A percentile compares a stretch with the other conserved stretches of the same genome.
phyloP scores from a whole-genome alignment of 2,113 vertebrate genomes.

The Cephalopterus ornatus region DNA sequence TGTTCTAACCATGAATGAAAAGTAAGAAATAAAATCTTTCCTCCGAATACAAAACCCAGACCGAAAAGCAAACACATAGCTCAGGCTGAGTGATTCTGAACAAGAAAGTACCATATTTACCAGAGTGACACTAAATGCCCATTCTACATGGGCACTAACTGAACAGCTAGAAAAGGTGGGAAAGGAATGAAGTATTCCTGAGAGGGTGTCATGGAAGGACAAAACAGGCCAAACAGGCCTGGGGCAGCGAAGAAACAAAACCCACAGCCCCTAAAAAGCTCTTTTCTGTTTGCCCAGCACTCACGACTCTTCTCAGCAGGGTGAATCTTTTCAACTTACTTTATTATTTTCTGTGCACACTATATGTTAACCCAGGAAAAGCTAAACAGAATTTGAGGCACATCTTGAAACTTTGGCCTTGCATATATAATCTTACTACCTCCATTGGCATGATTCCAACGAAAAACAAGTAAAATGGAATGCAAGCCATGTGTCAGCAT shows the following conservation, averaged over 20 bases:
- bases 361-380: background rate
- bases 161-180: background rate
- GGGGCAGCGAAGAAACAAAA: background rate
- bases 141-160: background rate
- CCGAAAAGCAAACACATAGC: background rate
- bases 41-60: background rate
- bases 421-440: background rate
- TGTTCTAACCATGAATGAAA: background rate
- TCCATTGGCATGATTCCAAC: background rate
- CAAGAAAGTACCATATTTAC: background rate
- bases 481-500: background rate
- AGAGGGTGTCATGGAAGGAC: background rate
- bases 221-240: background rate
- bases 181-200: background rate
- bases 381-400: background rate
- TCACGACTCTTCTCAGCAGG: background rate
- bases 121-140: background rate
- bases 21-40: background rate
- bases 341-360: background rate
- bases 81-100: background rate
- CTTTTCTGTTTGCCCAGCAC: background rate
- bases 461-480: background rate
- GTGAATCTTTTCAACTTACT: background rate
- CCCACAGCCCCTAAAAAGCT: background rate
- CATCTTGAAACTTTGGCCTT: background rate